A percentile compares a stretch with the other conserved stretches of the same genome.
phyloP scores from a whole-genome alignment of 2,797 vertebrate genomes.

The Spea hammondii region DNA sequence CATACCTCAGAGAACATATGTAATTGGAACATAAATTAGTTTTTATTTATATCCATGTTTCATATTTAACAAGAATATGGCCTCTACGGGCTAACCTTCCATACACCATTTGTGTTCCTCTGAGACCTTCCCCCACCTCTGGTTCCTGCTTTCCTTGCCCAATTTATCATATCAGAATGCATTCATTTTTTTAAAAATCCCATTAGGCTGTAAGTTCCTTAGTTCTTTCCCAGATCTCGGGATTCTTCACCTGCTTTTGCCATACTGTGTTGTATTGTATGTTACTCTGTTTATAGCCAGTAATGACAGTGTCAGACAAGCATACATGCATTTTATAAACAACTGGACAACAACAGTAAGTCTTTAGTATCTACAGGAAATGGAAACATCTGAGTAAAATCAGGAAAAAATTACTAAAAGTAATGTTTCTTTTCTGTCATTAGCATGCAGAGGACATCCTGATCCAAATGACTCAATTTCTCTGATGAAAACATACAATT shows the following conservation, averaged over 20 bases:
- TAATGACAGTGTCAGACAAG: constrained; percentile 28
- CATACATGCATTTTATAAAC: constrained; percentile 14
- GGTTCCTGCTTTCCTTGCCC: constrained; percentile 21
- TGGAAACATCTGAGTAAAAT: background rate
- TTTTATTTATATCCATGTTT: constrained; percentile 46
- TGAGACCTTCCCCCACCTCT: constrained; percentile 15
- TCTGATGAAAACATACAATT: no score
- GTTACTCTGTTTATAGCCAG: constrained; percentile 30
- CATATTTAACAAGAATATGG: constrained; percentile 36
- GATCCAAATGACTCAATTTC: no score
- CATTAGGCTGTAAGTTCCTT: constrained; percentile 18
- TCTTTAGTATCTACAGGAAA: background rate
- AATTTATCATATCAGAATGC: constrained; percentile 43
- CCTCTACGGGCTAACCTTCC: constrained; percentile 21
- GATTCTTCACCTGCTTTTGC: constrained; percentile 35
- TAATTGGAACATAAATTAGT: constrained; percentile 50
- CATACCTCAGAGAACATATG: constrained; percentile 45
- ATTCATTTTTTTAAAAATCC: constrained; percentile 19
- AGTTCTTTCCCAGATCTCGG: constrained; percentile 1
- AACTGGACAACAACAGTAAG: constrained; percentile 5
- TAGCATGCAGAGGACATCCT: no score
- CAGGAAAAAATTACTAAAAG: background rate
- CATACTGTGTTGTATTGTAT: constrained; percentile 7
- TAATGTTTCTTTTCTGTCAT: no score
- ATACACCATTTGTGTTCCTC: constrained; percentile 31